Percentiles rank a stretch among this genome's conserved stretches.
Evolutionary conservation across 53 echinoderm and acorn worm genomes (phyloP).

Genomic region (Holothuria scabra): DNA sequence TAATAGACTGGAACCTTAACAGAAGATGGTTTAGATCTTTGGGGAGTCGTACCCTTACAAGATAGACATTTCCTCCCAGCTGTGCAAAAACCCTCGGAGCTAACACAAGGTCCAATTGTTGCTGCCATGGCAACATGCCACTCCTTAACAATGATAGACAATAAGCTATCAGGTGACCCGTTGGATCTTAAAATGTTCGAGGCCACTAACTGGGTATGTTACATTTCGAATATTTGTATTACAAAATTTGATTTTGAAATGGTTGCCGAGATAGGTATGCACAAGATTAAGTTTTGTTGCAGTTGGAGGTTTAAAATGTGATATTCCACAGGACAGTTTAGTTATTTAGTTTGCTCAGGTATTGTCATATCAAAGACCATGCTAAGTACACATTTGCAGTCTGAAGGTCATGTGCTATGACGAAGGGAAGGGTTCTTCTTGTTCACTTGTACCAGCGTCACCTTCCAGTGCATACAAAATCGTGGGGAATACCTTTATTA

Average conservation of each 20-base stretch:
- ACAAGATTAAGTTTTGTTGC: no score
- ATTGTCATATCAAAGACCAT: no score
- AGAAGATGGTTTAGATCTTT: constrained; percentile 93
- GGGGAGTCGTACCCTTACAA: constrained; percentile 87
- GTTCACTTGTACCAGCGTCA: no score
- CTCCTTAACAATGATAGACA: constrained; percentile 87
- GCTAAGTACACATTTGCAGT: no score
- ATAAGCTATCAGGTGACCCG: constrained; percentile 90
- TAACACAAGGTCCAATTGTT: constrained; percentile 80
- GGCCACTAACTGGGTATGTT: constrained; percentile 89
- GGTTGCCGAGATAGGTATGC: no score
- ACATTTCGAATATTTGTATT: background rate
- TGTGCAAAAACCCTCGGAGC: constrained; percentile 70
- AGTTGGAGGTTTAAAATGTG: no score
- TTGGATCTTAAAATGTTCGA: constrained; percentile 99
- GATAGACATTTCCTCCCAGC: constrained; percentile 80
- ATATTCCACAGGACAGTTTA: no score
- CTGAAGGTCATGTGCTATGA: no score
- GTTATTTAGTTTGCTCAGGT: no score
- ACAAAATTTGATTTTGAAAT: background rate
- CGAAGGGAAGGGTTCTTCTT: no score
- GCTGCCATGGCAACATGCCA: constrained; percentile 98
- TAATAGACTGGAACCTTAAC: constrained; percentile 99
- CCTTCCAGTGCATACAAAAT: no score
- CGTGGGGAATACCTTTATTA: no score